Evolutionary conservation across 2,797 vertebrate species (phyloP).

Genomic region (Chrysocyon brachyurus): DNA sequence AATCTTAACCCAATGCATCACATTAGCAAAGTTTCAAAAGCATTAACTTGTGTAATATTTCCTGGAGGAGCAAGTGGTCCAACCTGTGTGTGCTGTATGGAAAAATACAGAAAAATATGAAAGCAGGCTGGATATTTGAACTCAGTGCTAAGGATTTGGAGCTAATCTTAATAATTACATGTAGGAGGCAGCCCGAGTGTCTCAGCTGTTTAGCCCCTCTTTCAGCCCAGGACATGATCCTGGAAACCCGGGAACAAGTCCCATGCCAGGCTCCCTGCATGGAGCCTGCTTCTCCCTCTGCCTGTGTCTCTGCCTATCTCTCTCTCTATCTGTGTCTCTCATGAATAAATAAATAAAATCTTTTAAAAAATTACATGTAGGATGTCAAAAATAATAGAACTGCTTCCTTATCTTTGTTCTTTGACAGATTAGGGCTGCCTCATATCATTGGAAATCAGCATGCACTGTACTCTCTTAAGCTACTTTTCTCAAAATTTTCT

Average conservation of each 20-base stretch:
- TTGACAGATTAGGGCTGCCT: background rate
- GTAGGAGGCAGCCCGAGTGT: background rate
- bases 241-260: no score
- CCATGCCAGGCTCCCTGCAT: no score
- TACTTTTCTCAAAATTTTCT: background rate
- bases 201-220: no score
- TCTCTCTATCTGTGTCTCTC: no score
- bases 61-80: background rate
- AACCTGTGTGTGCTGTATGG: background rate
- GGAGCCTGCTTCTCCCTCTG: no score
- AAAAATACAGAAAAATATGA: background rate
- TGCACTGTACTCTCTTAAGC: background rate
- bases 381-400: background rate
- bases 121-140: background rate
- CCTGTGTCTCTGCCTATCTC: no score
- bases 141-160: background rate
- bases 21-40: background rate
- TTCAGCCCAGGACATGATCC: no score
- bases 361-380: background rate
- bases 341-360: no score
- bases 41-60: background rate
- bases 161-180: background rate
- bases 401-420: background rate
- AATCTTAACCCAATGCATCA: background rate
- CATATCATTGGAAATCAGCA: background rate